Base-by-base conservation (phyloP, 2,888 invertebrate species). In the Pachliopta kotzebuea region DNA sequence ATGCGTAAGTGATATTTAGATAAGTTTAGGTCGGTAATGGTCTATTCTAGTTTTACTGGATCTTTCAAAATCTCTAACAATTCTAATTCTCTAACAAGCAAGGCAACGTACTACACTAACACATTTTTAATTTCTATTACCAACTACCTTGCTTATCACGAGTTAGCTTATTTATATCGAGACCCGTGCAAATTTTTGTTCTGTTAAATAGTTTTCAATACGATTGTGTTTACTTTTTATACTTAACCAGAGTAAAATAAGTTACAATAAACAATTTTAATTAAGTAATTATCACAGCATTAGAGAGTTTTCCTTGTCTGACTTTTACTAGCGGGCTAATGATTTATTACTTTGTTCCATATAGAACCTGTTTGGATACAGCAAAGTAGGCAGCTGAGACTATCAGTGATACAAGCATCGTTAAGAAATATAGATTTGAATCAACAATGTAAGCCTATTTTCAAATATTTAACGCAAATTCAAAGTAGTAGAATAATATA, bases 241-340 rank as follows among this genome's bases (percentile, higher is more conserved):
- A 45, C 45, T 45, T n/a, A 45, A 45, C 45, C 45, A n/a, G 18
- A 45, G 18, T 6, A 45, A n/a, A 45, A 6, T 42, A 18, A 42
- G 9, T 7, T 18, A 17, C 18, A 18, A n/a, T 6, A 45, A 4
- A 55, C 58, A 66, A 59, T 62, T 66, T 66, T 62, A 66, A 66
- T 66, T 66, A 66, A 50, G 58, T 37, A 62, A 66, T 66, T 52
- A 62, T 62, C 55, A 42, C 42, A 37, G 52, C 55, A 59, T 26
- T 66, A 52, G 49, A 66, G 62, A 66, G 58, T 66, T 66, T 62
- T 65, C 65, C 57, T 29, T 61, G 65, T 60, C 56, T 60, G 61
- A 65, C 65, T 65, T 58, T 61, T 65, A 61, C 65, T 57, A 53
- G 61, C 61, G 42, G 60, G 2, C 65, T 21, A 57, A 57, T 65